These are phyloP conservation scores for Xerus rutilus DNA, from an alignment of 2,797 vertebrate species.

Conservation along the genomic window DNA sequence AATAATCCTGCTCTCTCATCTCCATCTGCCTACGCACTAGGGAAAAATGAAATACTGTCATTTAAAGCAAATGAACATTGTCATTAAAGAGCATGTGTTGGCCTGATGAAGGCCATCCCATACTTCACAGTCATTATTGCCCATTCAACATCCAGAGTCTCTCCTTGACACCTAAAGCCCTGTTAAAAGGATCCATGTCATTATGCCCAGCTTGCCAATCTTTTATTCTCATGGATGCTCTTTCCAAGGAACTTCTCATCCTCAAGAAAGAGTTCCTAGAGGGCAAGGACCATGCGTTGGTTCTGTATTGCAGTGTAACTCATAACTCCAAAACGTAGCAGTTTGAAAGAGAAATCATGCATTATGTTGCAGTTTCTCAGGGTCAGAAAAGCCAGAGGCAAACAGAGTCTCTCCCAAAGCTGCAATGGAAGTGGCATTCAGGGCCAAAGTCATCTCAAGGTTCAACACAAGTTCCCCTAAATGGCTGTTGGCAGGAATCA, in stretches of 20 bases:
- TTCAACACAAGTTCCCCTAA: background rate
- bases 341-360: background rate
- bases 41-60: constrained; percentile 77
- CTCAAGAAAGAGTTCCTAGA: background rate
- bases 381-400: background rate
- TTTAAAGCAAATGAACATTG: constrained; percentile 74
- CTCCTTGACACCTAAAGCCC: background rate
- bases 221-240: background rate
- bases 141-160: background rate
- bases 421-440: background rate
- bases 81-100: constrained; percentile 64
- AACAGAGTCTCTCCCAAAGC: background rate
- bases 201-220: background rate
- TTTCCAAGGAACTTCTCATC: constrained; percentile 9
- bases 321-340: background rate
- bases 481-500: background rate
- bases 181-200: background rate
- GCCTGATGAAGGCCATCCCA: constrained; percentile 64
- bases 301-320: background rate
- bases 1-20: background rate
- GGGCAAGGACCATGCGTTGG: background rate
- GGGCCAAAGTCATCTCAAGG: background rate
- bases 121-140: constrained; percentile 40
- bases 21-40: constrained; percentile 57
- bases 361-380: background rate